Percentiles rank a stretch among this genome's conserved stretches.
phyloP scores from a whole-genome alignment of 2,888 invertebrate species.

The Cheilosia soror region DNA sequence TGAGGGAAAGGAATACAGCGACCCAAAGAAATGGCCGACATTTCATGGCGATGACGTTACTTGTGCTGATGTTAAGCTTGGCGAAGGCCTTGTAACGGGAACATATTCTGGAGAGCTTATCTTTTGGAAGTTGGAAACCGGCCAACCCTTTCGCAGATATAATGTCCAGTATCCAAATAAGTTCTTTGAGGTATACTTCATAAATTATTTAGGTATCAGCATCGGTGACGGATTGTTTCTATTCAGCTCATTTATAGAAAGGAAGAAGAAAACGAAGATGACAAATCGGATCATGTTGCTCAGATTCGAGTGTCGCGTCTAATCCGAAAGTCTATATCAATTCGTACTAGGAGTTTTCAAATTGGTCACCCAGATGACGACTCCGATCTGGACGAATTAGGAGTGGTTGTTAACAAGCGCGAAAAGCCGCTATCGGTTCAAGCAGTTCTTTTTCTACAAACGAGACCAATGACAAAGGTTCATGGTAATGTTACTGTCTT shows the following conservation, averaged over 20 bases:
- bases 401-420: slow-evolving; percentile 10
- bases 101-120: slow-evolving; percentile 92
- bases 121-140: slow-evolving; percentile 93
- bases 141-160: slow-evolving; percentile 87
- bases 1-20: slow-evolving; percentile 84
- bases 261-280: slow-evolving; percentile 30
- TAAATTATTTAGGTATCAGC: not conserved
- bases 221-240: not conserved
- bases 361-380: slow-evolving; percentile 3
- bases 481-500: slow-evolving; percentile 79
- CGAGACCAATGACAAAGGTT: slow-evolving; percentile 85
- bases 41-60: slow-evolving; percentile 91
- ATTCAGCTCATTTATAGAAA: slow-evolving; percentile 59
- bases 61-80: slow-evolving; percentile 87
- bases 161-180: slow-evolving; percentile 82
- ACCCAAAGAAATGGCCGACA: slow-evolving; percentile 89
- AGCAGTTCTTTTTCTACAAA: slow-evolving; percentile 88
- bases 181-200: slow-evolving; percentile 79
- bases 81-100: slow-evolving; percentile 89
- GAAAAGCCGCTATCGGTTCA: slow-evolving; percentile 86
- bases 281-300: slow-evolving; percentile 18
- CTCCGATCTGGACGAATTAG: slow-evolving; percentile 10
- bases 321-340: slow-evolving; percentile 77
- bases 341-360: slow-evolving; percentile 20
- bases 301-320: slow-evolving; percentile 76